phyloP scores from a whole-genome alignment of 2,888 invertebrate species.

The Hylaea fasciaria region DNA sequence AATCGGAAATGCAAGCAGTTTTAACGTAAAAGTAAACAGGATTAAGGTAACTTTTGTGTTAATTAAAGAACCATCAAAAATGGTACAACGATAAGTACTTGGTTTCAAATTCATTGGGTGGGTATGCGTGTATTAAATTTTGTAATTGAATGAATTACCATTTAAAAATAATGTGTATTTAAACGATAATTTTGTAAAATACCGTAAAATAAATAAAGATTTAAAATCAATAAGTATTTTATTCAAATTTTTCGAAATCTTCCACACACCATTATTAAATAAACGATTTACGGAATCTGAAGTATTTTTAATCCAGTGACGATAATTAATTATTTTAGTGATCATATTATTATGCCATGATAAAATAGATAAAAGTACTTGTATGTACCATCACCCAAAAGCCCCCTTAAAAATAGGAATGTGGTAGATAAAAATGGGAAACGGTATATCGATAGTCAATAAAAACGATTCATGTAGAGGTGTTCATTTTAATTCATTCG shows the following conservation, averaged over 20 bases:
- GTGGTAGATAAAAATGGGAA: constrained; percentile 37
- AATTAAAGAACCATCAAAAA: too few species aligned
- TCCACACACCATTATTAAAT: constrained; percentile 7
- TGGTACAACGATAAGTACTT: too few species aligned
- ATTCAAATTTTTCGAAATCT: constrained; percentile 15
- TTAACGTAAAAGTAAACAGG: too few species aligned
- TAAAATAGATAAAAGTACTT: constrained; percentile 5
- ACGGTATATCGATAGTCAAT: constrained; percentile 38
- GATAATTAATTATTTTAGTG: background rate
- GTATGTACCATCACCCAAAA: constrained; percentile 6
- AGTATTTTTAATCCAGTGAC: constrained; percentile 1
- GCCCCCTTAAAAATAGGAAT: constrained; percentile 33
- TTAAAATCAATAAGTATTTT: constrained; percentile 26
- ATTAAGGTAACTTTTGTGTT: too few species aligned
- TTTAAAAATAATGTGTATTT: background rate
- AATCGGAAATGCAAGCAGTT: too few species aligned
- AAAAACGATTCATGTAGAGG: constrained; percentile 43
- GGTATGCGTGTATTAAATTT: too few species aligned
- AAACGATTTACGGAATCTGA: constrained; percentile 11
- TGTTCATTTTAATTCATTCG: constrained; percentile 47
- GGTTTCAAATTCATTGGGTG: too few species aligned
- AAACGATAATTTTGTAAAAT: constrained; percentile 2
- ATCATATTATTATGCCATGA: constrained; percentile 4
- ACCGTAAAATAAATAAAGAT: constrained; percentile 14
- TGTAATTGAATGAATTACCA: too few species aligned